phyloP scores from a whole-genome alignment of 2,113 vertebrate species.

The rabbit (Oryctolagus cuniculus) region DNA sequence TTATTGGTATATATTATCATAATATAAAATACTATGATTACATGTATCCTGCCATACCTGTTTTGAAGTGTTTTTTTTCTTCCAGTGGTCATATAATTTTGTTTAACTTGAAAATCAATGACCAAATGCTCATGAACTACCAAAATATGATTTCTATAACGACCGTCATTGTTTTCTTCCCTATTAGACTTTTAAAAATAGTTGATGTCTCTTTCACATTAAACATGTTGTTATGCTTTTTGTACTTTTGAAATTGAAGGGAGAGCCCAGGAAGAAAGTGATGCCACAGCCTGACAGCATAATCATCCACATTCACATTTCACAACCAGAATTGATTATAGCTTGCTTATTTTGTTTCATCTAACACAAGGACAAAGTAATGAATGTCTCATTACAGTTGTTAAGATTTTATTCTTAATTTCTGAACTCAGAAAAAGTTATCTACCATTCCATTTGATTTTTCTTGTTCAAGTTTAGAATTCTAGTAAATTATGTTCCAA shows the following conservation, averaged over 20 bases:
- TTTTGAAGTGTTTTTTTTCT: slow-evolving; percentile 58
- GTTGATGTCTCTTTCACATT: slow-evolving; percentile 83
- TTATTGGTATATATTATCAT: slow-evolving; percentile 48
- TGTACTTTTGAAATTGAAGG: slow-evolving; percentile 83
- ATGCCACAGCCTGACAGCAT: slow-evolving; percentile 81
- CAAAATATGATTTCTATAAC: slow-evolving; percentile 83
- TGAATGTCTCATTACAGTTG: slow-evolving; percentile 82
- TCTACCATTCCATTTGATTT: slow-evolving; percentile 75
- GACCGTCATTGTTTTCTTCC: slow-evolving; percentile 84
- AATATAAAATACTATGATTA: slow-evolving; percentile 55
- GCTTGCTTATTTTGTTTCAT: slow-evolving; percentile 85
- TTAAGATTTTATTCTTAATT: slow-evolving; percentile 83
- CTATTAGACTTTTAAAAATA: slow-evolving; percentile 84
- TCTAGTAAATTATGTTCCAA: slow-evolving; percentile 67
- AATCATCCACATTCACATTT: slow-evolving; percentile 84
- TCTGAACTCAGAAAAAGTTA: slow-evolving; percentile 67
- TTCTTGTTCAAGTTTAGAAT: slow-evolving; percentile 74
- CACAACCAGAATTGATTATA: slow-evolving; percentile 82
- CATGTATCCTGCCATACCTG: slow-evolving; percentile 56
- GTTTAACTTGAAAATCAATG: slow-evolving; percentile 83
- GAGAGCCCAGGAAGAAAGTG: slow-evolving; percentile 86
- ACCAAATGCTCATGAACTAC: slow-evolving; percentile 78
- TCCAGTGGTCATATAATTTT: slow-evolving; percentile 75
- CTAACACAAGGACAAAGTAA: slow-evolving; percentile 82
- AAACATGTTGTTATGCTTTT: slow-evolving; percentile 85